phyloP scores from a whole-genome alignment of 2,888 invertebrate genomes.

The Dromius quadrimaculatus region DNA sequence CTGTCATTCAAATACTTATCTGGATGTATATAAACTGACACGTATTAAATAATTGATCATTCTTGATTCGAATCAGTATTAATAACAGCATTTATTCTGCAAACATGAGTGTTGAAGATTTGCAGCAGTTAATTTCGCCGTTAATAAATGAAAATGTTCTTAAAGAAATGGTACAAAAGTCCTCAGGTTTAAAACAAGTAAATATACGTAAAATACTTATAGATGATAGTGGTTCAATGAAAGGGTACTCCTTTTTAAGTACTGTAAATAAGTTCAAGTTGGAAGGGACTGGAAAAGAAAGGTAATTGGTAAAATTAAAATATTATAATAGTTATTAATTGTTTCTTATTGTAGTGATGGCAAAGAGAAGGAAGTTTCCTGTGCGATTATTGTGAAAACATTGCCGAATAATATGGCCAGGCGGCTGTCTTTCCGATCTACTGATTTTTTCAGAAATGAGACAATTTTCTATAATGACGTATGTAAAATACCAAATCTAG shows the following conservation, averaged over 20 bases:
- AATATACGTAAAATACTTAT: conserved; percentile 66
- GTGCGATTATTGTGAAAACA: conserved; percentile 75
- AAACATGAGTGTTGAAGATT: conserved; percentile 49
- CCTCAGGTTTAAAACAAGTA: conserved; percentile 55
- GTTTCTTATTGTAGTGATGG: conserved; percentile 41
- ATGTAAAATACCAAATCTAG: conserved; percentile 21
- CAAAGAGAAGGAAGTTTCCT: conserved; percentile 53
- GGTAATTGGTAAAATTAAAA: conserved; percentile 32
- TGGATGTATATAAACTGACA: neutral
- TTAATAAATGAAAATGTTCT: conserved; percentile 58
- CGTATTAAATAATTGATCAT: neutral
- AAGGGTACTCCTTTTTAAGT: conserved; percentile 80
- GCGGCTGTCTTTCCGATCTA: conserved; percentile 74
- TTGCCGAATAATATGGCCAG: conserved; percentile 75
- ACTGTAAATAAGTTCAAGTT: conserved; percentile 73
- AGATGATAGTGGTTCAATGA: conserved; percentile 65
- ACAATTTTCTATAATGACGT: conserved; percentile 73
- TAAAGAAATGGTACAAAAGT: conserved; percentile 56
- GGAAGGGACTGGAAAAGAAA: conserved; percentile 63
- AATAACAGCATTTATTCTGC: too few species aligned
- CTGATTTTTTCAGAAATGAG: conserved; percentile 79
- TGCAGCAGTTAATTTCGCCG: conserved; percentile 56
- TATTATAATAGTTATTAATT: conserved; percentile 17
- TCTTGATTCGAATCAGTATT: neutral
- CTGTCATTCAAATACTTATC: too few species aligned